phyloP scores from a whole-genome alignment of 2,113 vertebrate genomes.

The zebrafish (Danio rerio) region DNA sequence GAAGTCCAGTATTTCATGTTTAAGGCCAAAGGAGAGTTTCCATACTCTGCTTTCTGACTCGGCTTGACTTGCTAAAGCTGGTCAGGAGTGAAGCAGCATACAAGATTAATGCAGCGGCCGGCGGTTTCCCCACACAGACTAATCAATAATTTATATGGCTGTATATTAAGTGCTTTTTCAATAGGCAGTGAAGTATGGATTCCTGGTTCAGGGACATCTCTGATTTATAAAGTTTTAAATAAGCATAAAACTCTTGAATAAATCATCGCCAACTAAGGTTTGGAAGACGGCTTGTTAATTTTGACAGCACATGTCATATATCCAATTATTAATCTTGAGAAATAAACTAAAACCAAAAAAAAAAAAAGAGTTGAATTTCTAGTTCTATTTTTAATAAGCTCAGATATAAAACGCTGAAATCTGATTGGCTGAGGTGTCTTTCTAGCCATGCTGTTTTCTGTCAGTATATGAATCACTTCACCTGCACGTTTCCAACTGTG shows the following conservation, averaged over 20 bases:
- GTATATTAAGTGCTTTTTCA: slow-evolving; percentile 51
- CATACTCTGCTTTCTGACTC: slow-evolving; percentile 12
- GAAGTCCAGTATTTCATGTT: slow-evolving; percentile 25
- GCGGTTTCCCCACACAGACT: slow-evolving; percentile 22
- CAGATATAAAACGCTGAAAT: too few relatives aligned
- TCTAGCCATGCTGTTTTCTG: too few relatives aligned
- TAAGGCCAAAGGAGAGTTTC: slow-evolving; percentile 3
- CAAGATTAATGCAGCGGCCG: slow-evolving; percentile 53
- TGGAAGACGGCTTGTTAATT: slow-evolving; percentile 18
- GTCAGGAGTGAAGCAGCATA: slow-evolving; percentile 19
- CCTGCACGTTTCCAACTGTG: too few relatives aligned
- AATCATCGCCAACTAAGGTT: slow-evolving; percentile 27
- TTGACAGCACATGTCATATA: background rate
- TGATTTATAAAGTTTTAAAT: slow-evolving; percentile 55
- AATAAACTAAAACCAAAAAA: background rate
- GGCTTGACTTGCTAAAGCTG: slow-evolving; percentile 41
- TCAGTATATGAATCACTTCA: too few relatives aligned
- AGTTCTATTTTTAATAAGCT: background rate
- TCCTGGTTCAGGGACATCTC: background rate
- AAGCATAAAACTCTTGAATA: slow-evolving; percentile 15
- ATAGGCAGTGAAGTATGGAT: slow-evolving; percentile 41
- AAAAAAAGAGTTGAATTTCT: background rate
- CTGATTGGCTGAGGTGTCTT: too few relatives aligned
- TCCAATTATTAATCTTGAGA: slow-evolving; percentile 16
- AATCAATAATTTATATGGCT: slow-evolving; percentile 57